These are phyloP conservation scores for Pectinophora gossypiella DNA, from an alignment of 1,140 invertebrate species.

Conservation along the genomic window DNA sequence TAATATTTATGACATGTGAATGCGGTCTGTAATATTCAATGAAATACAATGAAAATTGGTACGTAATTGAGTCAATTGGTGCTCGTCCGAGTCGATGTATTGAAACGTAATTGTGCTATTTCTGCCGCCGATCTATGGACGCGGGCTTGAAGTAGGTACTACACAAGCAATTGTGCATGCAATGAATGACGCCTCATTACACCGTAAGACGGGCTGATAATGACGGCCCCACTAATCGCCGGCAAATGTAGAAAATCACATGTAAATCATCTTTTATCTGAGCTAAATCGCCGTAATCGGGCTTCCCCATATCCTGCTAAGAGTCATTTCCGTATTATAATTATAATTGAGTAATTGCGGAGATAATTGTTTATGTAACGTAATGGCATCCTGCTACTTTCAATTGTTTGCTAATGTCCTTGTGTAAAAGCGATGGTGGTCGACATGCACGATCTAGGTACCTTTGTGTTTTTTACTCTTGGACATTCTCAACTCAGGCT, in stretches of 20 bases:
- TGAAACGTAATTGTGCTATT: too few species aligned
- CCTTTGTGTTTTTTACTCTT: too few species aligned
- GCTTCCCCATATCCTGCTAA: constrained; percentile 25
- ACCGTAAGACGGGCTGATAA: not conserved
- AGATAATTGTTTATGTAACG: not conserved
- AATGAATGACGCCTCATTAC: too few species aligned
- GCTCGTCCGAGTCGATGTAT: not conserved
- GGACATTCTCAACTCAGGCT: too few species aligned
- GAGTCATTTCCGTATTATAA: constrained; percentile 9
- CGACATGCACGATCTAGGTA: too few species aligned
- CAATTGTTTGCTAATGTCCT: too few species aligned
- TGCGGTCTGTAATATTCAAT: constrained; percentile 8
- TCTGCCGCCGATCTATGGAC: too few species aligned
- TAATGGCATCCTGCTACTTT: not conserved
- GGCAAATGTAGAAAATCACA: not conserved
- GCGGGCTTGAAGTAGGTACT: too few species aligned
- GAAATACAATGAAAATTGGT: constrained; percentile 12
- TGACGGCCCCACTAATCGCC: not conserved
- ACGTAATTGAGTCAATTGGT: constrained; percentile 16
- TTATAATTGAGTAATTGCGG: not conserved
- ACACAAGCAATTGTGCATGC: too few species aligned
- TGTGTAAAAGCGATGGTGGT: too few species aligned
- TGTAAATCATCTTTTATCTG: not conserved
- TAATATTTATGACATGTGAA: constrained; percentile 39
- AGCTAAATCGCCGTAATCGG: constrained; percentile 9